phyloP scores from a whole-genome alignment of 2,888 invertebrate species.

The Chloroclystis v-ata region DNA sequence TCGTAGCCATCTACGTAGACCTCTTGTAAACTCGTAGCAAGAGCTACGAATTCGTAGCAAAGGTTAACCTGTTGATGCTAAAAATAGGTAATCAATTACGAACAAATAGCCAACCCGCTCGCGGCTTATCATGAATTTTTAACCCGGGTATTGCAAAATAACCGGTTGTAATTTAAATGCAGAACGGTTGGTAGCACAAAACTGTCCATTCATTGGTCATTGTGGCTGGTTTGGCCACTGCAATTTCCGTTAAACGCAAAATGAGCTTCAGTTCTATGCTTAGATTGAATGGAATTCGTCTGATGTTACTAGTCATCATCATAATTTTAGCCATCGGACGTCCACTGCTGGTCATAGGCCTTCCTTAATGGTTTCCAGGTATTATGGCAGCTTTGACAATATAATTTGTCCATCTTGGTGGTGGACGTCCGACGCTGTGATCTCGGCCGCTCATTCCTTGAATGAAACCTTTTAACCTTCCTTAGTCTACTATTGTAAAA shows the following conservation, averaged over 20 bases:
- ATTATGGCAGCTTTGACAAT: too few relatives aligned
- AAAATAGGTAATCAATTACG: slow-evolving; percentile 13
- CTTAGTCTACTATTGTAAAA: too few relatives aligned
- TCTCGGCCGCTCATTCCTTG: too few relatives aligned
- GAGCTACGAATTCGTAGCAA: neutral
- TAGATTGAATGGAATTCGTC: neutral
- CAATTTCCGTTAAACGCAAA: slow-evolving; percentile 7
- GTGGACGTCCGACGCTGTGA: too few relatives aligned
- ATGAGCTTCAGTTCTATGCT: neutral
- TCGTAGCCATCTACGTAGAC: neutral
- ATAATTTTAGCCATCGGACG: too few relatives aligned
- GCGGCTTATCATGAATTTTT: slow-evolving; percentile 15
- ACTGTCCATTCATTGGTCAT: slow-evolving; percentile 38
- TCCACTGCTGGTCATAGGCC: too few relatives aligned
- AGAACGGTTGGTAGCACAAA: slow-evolving; percentile 29
- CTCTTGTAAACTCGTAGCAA: neutral
- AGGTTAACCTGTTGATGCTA: slow-evolving; percentile 2
- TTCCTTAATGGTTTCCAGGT: too few relatives aligned
- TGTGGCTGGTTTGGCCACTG: slow-evolving; percentile 15
- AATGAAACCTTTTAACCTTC: too few relatives aligned
- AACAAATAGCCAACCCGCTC: slow-evolving; percentile 17
- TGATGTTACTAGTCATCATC: too few relatives aligned
- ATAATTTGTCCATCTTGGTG: too few relatives aligned
- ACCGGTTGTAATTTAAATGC: slow-evolving; percentile 37
- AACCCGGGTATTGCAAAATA: slow-evolving; percentile 16